Conservation (phyloP, 2,888 invertebrate genomes). For the Thymelicus acteon region DNA sequence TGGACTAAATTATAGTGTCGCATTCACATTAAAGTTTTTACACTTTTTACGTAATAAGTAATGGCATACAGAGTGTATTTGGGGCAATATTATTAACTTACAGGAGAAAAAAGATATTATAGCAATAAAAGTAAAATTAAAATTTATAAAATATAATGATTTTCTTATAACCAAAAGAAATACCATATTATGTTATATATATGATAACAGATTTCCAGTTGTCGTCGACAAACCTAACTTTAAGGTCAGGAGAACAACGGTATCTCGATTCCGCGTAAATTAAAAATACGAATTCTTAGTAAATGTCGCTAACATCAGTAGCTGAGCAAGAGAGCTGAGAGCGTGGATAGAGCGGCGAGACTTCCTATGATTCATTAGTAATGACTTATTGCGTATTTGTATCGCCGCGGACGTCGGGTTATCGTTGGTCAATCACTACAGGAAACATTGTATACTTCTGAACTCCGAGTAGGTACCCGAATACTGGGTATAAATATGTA, state of each 20-base stretch:
- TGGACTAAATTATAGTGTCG: too few species aligned
- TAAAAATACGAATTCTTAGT: slow-evolving; percentile 25
- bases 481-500: too few species aligned
- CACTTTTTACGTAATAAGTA: too few species aligned
- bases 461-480: too few species aligned
- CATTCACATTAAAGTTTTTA: too few species aligned
- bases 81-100: too few species aligned
- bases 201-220: neutral
- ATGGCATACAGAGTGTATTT: too few species aligned
- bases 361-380: slow-evolving; percentile 65
- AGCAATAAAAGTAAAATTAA: too few species aligned
- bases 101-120: too few species aligned
- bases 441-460: slow-evolving; percentile 52
- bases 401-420: slow-evolving; percentile 66
- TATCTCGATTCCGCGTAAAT: slow-evolving; percentile 24
- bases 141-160: too few species aligned
- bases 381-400: slow-evolving; percentile 60
- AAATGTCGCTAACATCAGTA: slow-evolving; percentile 24
- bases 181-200: neutral
- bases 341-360: slow-evolving; percentile 47
- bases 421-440: slow-evolving; percentile 67
- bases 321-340: neutral
- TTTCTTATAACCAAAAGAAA: too few species aligned
- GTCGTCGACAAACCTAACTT: neutral
- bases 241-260: slow-evolving; percentile 11